Conservation (phyloP, 1,140 invertebrate species). For the Procambarus virginalis region DNA sequence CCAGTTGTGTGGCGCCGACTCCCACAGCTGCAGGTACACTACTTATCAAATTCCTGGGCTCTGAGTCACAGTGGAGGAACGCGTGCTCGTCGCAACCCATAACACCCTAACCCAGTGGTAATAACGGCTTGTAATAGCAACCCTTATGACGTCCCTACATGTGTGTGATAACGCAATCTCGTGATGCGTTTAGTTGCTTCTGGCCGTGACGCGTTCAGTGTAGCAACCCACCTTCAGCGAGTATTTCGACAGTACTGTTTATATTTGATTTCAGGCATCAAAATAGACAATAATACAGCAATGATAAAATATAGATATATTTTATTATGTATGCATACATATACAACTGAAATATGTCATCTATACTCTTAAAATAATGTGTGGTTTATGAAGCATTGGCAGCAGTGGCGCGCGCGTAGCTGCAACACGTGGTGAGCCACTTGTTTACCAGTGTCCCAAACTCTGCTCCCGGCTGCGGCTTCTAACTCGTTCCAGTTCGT, state of each 20-base stretch:
- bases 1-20: constrained; percentile 18
- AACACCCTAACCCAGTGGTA: constrained; percentile 41
- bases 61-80: constrained; percentile 50
- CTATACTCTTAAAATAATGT: not conserved
- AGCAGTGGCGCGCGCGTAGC: not conserved
- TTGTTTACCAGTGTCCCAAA: constrained; percentile 16
- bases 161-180: constrained; percentile 18
- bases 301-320: not conserved
- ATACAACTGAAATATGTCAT: not conserved
- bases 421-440: constrained; percentile 50
- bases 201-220: constrained; percentile 3
- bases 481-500: not conserved
- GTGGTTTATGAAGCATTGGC: not conserved
- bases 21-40: constrained; percentile 48
- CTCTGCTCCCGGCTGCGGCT: not conserved
- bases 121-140: constrained; percentile 18
- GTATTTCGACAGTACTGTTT: not conserved
- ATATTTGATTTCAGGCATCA: not conserved
- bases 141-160: constrained; percentile 9
- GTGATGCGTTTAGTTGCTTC: not conserved
- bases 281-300: not conserved
- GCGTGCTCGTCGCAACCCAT: constrained; percentile 14
- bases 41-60: constrained; percentile 47
- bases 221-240: not conserved
- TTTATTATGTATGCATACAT: no score